These are phyloP conservation scores for Platanista minor DNA, from an alignment of 2,113 vertebrate genomes.

Conservation along the genomic window DNA sequence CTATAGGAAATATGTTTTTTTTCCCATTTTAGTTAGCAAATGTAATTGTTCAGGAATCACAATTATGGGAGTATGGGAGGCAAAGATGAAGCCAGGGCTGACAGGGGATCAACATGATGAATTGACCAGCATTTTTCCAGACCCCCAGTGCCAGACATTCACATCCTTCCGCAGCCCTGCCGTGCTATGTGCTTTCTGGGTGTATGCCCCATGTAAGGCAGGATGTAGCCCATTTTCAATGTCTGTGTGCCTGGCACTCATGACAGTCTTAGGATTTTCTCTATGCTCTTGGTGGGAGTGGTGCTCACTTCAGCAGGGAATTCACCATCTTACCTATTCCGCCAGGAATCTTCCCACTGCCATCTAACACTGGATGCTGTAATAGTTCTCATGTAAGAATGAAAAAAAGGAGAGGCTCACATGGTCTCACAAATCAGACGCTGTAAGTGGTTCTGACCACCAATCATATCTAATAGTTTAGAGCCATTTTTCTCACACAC, in stretches of 20 bases:
- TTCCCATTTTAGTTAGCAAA: not conserved
- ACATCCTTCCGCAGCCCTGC: not conserved
- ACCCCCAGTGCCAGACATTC: not conserved
- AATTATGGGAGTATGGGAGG: not conserved
- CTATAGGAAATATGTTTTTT: not conserved
- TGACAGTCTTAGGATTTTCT: not conserved
- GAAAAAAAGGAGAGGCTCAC: not conserved
- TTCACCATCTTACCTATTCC: not conserved
- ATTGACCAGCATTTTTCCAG: not conserved
- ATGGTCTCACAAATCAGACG: not conserved
- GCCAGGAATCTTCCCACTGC: not conserved
- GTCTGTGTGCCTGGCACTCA: not conserved
- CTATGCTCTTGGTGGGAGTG: not conserved
- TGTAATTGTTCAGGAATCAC: not conserved
- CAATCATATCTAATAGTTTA: not conserved
- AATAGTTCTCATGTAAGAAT: not conserved
- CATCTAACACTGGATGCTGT: not conserved
- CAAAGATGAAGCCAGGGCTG: not conserved
- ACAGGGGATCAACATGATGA: not conserved
- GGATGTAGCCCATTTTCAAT: not conserved
- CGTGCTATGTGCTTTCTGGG: not conserved
- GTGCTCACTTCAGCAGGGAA: not conserved
- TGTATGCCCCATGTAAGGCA: not conserved
- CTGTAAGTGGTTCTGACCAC: not conserved
- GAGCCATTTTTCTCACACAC: not conserved